Percentiles rank a stretch among this genome's conserved stretches.
phyloP scores from a whole-genome alignment of 2,888 invertebrate species.

The Zele albiditarsus region DNA sequence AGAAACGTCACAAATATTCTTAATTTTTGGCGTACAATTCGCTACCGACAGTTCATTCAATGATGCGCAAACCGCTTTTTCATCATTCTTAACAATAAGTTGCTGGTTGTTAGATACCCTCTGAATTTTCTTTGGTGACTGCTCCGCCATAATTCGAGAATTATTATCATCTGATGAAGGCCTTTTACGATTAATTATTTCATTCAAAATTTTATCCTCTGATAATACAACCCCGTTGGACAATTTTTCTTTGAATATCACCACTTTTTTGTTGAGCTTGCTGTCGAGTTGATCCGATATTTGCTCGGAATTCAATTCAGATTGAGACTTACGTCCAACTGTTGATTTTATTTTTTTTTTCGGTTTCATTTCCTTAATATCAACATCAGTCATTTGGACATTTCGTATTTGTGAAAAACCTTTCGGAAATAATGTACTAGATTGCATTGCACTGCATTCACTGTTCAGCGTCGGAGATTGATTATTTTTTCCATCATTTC shows the following conservation, averaged over 20 bases:
- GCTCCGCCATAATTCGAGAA: not conserved
- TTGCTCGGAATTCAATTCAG: not conserved
- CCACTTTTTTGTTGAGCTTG: not conserved
- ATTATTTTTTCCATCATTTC: constrained; percentile 12
- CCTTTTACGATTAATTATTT: not conserved
- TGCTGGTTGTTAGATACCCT: not conserved
- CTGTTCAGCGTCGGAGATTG: not conserved
- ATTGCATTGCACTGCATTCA: not conserved
- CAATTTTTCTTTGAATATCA: not conserved
- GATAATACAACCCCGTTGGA: not conserved
- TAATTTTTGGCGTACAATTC: not conserved
- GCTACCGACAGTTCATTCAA: not conserved
- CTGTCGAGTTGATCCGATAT: not conserved
- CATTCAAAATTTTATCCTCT: not conserved
- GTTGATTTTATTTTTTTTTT: not conserved
- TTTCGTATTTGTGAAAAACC: not conserved
- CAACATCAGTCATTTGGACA: not conserved
- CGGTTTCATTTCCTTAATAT: not conserved
- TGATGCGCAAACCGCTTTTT: not conserved
- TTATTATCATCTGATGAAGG: not conserved
- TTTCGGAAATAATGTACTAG: not conserved
- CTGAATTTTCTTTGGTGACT: constrained; percentile 17
- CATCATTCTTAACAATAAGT: constrained; percentile 6
- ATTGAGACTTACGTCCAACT: not conserved
- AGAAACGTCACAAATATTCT: not conserved